These are phyloP conservation scores for Desoria tigrina DNA, from an alignment of 2,888 invertebrate genomes.

Conservation along the genomic window DNA sequence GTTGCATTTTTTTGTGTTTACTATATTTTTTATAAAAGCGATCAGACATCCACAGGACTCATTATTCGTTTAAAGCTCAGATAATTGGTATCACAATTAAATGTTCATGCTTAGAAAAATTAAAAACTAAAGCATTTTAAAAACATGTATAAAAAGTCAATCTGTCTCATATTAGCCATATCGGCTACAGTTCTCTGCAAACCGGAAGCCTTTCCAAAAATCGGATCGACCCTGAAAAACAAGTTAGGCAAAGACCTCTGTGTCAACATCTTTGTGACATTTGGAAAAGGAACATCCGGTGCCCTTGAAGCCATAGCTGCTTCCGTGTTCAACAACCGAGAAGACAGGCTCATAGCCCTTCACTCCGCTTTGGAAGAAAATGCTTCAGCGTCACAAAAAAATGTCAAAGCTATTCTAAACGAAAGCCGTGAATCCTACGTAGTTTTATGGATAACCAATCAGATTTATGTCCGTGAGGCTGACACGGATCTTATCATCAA, in stretches of 20 bases:
- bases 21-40: too few relatives aligned
- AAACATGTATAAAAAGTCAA: too few relatives aligned
- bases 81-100: too few relatives aligned
- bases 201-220: too few relatives aligned
- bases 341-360: background rate
- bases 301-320: background rate
- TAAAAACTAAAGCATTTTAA: too few relatives aligned
- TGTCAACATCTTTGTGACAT: background rate
- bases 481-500: background rate
- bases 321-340: background rate
- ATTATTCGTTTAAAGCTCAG: too few relatives aligned
- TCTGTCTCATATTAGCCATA: too few relatives aligned
- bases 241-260: background rate
- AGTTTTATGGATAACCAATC: constrained; percentile 26
- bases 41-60: too few relatives aligned
- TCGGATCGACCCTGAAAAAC: background rate
- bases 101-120: too few relatives aligned
- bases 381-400: constrained; percentile 13
- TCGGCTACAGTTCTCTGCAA: too few relatives aligned
- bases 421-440: background rate
- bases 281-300: background rate
- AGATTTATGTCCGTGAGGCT: constrained; percentile 18
- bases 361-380: background rate
- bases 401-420: constrained; percentile 13
- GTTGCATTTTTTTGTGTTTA: too few relatives aligned